Conservation (phyloP, 2,888 invertebrate species). For the Phortica magna region DNA sequence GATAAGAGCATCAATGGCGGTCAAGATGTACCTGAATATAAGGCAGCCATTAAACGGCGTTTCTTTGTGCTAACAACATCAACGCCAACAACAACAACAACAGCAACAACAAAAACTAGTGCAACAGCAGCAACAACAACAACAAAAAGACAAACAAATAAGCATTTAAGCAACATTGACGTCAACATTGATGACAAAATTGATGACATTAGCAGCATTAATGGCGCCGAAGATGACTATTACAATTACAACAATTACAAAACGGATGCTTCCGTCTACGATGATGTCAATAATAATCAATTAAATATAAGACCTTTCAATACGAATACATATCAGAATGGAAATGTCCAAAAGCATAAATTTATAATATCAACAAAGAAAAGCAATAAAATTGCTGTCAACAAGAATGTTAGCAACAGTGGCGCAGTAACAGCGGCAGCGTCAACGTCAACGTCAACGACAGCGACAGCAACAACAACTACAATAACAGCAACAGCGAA, state of each 20-base stretch:
- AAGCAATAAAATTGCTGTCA: slow-evolving; percentile 45
- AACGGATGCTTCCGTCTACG: slow-evolving; percentile 76
- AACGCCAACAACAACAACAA: slow-evolving; percentile 35
- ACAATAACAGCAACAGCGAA: slow-evolving; percentile 46
- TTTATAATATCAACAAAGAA: slow-evolving; percentile 43
- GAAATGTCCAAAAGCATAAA: slow-evolving; percentile 35
- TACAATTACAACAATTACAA: slow-evolving; percentile 72
- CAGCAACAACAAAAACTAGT: slow-evolving; percentile 37
- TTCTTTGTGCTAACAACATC: slow-evolving; percentile 34
- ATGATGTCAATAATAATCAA: slow-evolving; percentile 78
- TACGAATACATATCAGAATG: slow-evolving; percentile 72
- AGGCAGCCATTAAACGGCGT: slow-evolving; percentile 49
- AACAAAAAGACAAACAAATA: slow-evolving; percentile 9
- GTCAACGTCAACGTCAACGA: slow-evolving; percentile 37
- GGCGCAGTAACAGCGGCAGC: slow-evolving; percentile 36
- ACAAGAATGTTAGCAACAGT: slow-evolving; percentile 20
- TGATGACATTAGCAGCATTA: slow-evolving; percentile 46
- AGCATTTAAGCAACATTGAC: slow-evolving; percentile 7
- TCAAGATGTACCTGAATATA: slow-evolving; percentile 62
- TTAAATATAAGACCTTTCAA: slow-evolving; percentile 74
- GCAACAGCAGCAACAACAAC: slow-evolving; percentile 2
- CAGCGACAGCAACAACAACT: slow-evolving; percentile 33
- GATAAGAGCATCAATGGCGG: slow-evolving; percentile 29
- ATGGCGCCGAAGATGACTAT: slow-evolving; percentile 61
- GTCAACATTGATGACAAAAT: slow-evolving; percentile 22